Evolutionary conservation across 30 jellyfish, hydroid and myxozoan genomes (phyloP).

Genomic region (Chrysaora quinquecirrha): DNA sequence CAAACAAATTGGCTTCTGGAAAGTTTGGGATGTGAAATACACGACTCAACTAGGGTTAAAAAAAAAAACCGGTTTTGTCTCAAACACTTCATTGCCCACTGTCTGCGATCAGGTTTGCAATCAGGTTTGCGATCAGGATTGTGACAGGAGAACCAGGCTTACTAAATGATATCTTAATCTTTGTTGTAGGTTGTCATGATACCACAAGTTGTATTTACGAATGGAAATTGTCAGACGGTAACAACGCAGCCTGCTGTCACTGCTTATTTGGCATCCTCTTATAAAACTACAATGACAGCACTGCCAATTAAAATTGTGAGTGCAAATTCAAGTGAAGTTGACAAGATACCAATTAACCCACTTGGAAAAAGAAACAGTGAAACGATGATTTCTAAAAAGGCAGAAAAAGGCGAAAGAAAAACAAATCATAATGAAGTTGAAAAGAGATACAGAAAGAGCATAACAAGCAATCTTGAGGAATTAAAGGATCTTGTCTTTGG

Average conservation of each 20-base stretch:
- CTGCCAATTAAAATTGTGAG: slow-evolving; percentile 57
- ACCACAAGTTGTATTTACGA: slow-evolving; percentile 66
- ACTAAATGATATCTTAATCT: not conserved
- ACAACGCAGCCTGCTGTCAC: slow-evolving; percentile 38
- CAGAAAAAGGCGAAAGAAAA: slow-evolving; percentile 39
- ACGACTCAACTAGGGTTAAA: too few relatives aligned
- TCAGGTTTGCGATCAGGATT: too few relatives aligned
- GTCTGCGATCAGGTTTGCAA: too few relatives aligned
- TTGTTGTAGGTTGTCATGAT: slow-evolving; percentile 65
- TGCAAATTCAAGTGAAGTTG: slow-evolving; percentile 33
- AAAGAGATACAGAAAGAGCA: slow-evolving; percentile 71
- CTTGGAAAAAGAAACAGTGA: slow-evolving; percentile 29
- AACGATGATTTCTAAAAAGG: slow-evolving; percentile 14
- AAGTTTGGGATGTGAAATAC: too few relatives aligned
- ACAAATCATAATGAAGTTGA: slow-evolving; percentile 79
- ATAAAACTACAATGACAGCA: slow-evolving; percentile 52
- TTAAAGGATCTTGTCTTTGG: slow-evolving; percentile 68
- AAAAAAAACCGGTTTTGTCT: too few relatives aligned
- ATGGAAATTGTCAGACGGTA: slow-evolving; percentile 4
- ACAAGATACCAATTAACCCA: slow-evolving; percentile 61
- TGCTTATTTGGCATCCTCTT: slow-evolving; percentile 40
- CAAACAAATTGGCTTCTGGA: too few relatives aligned
- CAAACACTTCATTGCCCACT: too few relatives aligned
- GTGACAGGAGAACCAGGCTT: not conserved
- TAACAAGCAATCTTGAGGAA: slow-evolving; percentile 55